These are phyloP conservation scores for Eudasyphora cyanicolor DNA, from an alignment of 2,888 invertebrate genomes.

Conservation along the genomic window DNA sequence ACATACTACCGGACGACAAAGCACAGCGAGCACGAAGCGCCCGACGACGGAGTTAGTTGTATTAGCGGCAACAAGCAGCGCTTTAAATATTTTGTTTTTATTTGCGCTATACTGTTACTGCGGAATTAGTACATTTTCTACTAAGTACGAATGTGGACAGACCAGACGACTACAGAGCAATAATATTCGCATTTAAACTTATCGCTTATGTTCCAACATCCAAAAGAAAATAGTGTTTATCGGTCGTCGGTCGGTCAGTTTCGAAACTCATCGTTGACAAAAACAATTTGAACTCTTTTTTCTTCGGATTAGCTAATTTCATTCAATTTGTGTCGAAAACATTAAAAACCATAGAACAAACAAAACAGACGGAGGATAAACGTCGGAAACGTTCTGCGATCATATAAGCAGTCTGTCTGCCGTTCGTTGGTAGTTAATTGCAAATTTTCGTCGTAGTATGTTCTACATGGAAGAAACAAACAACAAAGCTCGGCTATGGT, in stretches of 20 bases:
- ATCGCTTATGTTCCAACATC: slow-evolving; percentile 31
- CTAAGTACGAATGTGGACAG: background rate
- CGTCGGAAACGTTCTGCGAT: background rate
- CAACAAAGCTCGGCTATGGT: background rate
- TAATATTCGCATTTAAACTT: slow-evolving; percentile 23
- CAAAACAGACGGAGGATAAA: too few relatives aligned
- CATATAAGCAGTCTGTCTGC: too few relatives aligned
- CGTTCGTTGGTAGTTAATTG: background rate
- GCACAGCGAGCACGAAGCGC: background rate
- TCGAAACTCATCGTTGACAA: slow-evolving; percentile 23
- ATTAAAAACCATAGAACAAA: slow-evolving; percentile 6
- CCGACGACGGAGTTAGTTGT: slow-evolving; percentile 32
- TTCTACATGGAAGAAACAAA: too few relatives aligned
- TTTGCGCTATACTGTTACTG: background rate
- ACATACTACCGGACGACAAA: slow-evolving; percentile 36
- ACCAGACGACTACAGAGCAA: too few relatives aligned
- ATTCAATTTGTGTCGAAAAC: background rate
- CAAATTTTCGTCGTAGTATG: background rate
- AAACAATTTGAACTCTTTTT: background rate
- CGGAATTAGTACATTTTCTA: slow-evolving; percentile 24
- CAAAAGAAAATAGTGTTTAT: slow-evolving; percentile 46
- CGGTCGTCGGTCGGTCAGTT: slow-evolving; percentile 58
- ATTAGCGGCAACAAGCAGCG: slow-evolving; percentile 6
- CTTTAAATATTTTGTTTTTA: slow-evolving; percentile 10
- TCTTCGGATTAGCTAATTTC: background rate